Evolutionary conservation across 2,797 vertebrate species (phyloP).

Genomic region (Galaxias olidus): DNA sequence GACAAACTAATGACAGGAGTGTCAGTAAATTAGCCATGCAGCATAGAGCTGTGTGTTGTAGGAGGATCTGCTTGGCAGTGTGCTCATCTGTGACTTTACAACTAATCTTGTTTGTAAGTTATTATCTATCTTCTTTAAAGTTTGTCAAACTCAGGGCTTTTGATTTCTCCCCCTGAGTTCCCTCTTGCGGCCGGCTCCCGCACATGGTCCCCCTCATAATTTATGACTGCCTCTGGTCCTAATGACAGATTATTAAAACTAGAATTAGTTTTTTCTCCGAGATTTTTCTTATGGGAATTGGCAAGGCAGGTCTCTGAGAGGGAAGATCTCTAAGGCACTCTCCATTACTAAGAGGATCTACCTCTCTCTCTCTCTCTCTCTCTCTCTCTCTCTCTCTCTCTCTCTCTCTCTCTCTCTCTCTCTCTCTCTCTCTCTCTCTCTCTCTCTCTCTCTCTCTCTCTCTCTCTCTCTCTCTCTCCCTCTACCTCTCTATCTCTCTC

Average conservation of each 20-base stretch:
- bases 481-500: neutral
- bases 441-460: neutral
- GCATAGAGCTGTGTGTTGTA: conserved; percentile 91
- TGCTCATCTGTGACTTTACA: conserved; percentile 95
- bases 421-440: conserved; percentile 6
- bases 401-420: neutral
- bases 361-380: conserved; percentile 75
- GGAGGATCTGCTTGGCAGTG: conserved; percentile 91
- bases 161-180: conserved; percentile 95
- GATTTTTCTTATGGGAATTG: conserved; percentile 99
- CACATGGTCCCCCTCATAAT: conserved; percentile 99
- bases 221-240: conserved; percentile 99
- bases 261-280: conserved; percentile 99
- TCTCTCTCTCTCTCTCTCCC: neutral
- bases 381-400: neutral
- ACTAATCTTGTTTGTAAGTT: conserved; percentile 99
- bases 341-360: conserved; percentile 99
- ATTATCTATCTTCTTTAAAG: conserved; percentile 99
- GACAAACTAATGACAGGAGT: conserved; percentile 86
- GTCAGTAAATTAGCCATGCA: conserved; percentile 92
- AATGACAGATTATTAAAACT: conserved; percentile 99
- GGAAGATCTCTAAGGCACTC: conserved; percentile 99
- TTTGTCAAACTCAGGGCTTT: conserved; percentile 99
- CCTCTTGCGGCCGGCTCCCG: conserved; percentile 94
- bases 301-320: conserved; percentile 94